Percentiles rank a stretch among this genome's conserved stretches.
Conservation (phyloP, 2,888 invertebrate species). For the Mimas tiliae region DNA sequence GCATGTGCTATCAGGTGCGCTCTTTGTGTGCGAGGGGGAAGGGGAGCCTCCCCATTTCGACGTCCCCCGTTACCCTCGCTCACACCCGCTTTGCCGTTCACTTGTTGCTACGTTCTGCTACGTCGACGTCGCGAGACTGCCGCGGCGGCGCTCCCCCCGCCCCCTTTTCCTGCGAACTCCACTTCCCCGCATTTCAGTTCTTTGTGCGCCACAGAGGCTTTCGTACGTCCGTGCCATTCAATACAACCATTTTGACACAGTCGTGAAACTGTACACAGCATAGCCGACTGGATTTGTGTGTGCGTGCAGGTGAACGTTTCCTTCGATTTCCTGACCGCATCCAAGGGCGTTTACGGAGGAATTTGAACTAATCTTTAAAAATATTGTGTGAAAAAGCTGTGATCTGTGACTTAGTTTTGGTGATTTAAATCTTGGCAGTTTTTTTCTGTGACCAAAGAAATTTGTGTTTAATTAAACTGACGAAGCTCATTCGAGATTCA, state of each 20-base stretch:
- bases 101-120: conserved; percentile 80
- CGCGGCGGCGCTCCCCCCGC: conserved; percentile 65
- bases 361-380: conserved; percentile 46
- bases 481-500: conserved; percentile 8
- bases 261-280: conserved; percentile 64
- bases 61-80: conserved; percentile 50
- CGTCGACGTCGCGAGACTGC: conserved; percentile 66
- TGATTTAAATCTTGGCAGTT: conserved; percentile 48
- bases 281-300: conserved; percentile 66
- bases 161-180: conserved; percentile 59
- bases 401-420: conserved; percentile 49
- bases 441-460: conserved; percentile 33
- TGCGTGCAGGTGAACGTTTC: conserved; percentile 67
- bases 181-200: conserved; percentile 80
- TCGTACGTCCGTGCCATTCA: conserved; percentile 65
- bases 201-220: conserved; percentile 78
- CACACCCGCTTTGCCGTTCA: conserved; percentile 75
- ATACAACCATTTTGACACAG: conserved; percentile 61
- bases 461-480: conserved; percentile 44
- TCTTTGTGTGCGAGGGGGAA: conserved; percentile 58
- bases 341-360: conserved; percentile 57
- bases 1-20: conserved; percentile 71
- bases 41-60: conserved; percentile 55
- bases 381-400: conserved; percentile 59
- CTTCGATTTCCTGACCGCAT: conserved; percentile 62